phyloP scores from a whole-genome alignment of 2,888 invertebrate genomes.

The Acrocera orbiculus region DNA sequence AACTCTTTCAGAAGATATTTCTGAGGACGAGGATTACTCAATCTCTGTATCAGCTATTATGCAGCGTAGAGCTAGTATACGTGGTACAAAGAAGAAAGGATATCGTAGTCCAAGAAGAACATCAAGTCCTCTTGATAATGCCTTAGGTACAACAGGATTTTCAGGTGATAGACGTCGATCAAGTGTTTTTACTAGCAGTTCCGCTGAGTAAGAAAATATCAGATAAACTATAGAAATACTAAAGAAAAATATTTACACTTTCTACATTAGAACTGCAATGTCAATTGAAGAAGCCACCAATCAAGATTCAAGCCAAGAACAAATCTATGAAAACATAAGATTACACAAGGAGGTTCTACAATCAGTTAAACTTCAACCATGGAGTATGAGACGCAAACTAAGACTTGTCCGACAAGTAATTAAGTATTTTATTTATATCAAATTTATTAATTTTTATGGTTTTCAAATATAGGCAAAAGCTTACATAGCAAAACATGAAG shows the following conservation, averaged over 20 bases:
- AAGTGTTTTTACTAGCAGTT: constrained; percentile 69
- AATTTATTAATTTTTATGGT: constrained; percentile 3
- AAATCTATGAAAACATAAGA: constrained; percentile 77
- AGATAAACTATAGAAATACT: no score
- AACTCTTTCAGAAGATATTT: constrained; percentile 36
- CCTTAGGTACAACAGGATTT: constrained; percentile 15
- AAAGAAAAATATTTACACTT: no score
- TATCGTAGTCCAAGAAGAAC: constrained; percentile 42
- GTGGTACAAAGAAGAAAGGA: constrained; percentile 43
- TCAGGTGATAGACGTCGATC: constrained; percentile 39
- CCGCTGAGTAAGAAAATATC: constrained; percentile 66
- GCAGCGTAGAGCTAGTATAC: constrained; percentile 56
- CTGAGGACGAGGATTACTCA: constrained; percentile 73
- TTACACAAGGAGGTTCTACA: constrained; percentile 82
- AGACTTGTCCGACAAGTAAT: constrained; percentile 54
- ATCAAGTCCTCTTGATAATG: constrained; percentile 35
- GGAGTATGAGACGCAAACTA: constrained; percentile 65
- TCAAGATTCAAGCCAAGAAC: constrained; percentile 56
- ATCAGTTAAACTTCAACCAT: constrained; percentile 70
- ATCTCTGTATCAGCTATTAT: constrained; percentile 71
- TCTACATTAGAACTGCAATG: constrained; percentile 45
- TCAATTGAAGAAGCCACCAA: constrained; percentile 53
- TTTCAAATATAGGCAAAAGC: constrained; percentile 66
- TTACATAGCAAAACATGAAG: constrained; percentile 79
- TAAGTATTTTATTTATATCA: constrained; percentile 3